Conservation (phyloP, 2,888 invertebrate species). For the Phengaris arion region DNA sequence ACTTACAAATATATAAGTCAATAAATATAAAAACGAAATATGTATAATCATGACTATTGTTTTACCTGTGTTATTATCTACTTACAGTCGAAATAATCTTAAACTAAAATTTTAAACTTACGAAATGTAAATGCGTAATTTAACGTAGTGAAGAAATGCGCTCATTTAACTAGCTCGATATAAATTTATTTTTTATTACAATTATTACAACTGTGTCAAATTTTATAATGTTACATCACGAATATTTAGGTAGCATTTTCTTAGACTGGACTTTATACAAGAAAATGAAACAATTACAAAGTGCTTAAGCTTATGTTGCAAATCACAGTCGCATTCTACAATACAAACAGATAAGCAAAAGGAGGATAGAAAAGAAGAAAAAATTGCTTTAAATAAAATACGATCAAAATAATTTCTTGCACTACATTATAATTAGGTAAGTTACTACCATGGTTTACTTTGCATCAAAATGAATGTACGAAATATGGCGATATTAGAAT, state of each 20-base stretch:
- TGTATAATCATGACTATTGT: slow-evolving; percentile 30
- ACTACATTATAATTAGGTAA: not conserved
- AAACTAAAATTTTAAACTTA: slow-evolving; percentile 51
- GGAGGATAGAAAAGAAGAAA: not conserved
- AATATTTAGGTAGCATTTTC: not conserved
- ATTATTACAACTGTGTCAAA: slow-evolving; percentile 5
- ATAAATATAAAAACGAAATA: slow-evolving; percentile 27
- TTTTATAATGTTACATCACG: slow-evolving; percentile 1
- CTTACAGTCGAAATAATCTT: slow-evolving; percentile 43
- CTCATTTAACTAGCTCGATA: not conserved
- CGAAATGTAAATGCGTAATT: slow-evolving; percentile 38
- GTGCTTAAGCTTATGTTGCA: not conserved
- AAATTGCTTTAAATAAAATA: not conserved
- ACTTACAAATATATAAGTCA: slow-evolving; percentile 14
- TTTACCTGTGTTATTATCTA: slow-evolving; percentile 43
- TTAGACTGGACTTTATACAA: not conserved
- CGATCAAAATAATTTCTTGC: not conserved
- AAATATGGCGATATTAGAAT: not conserved
- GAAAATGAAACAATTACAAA: not conserved
- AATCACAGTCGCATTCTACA: not conserved
- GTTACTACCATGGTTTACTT: not conserved
- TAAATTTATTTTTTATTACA: slow-evolving; percentile 17
- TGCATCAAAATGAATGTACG: not conserved
- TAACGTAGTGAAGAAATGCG: slow-evolving; percentile 15
- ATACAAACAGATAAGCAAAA: not conserved